Base-by-base conservation (phyloP, 2,113 vertebrate genomes). In the Sorex araneus region DNA sequence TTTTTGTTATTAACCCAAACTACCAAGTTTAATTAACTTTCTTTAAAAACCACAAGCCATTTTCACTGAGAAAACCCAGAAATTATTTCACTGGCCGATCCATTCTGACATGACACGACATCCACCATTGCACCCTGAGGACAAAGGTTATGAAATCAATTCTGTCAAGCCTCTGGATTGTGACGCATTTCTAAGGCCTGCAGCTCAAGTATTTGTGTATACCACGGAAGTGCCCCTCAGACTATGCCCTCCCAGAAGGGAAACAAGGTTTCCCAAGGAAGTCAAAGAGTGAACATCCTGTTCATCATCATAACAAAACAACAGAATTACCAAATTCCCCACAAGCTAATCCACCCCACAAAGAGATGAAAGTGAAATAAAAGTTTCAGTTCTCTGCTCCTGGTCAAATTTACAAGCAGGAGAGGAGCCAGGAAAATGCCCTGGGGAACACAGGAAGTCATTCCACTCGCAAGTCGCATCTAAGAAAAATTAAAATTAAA, bases 401-500 rank as follows among this genome's bases (percentile, higher is more conserved):
- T 60, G 21, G 7, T 13, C 76, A 50, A 69, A 54, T 77, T 78
- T 87, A 45, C 70, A 92, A 90, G 66, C 60, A 94, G 93, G 45
- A 89, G 40, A 64, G 47, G 18, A 86, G 28, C 13, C 36, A 28
- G 18, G 57, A 81, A 0, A 69, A 69, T 77, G 43, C 16, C 50
- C 50, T 54, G n/a, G n/a, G n/a, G n/a, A n/a, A n/a, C n/a, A n/a
- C n/a, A n/a, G n/a, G n/a, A n/a, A n/a, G n/a, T n/a, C n/a, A n/a
- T n/a, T n/a, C n/a, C n/a, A n/a, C n/a, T n/a, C n/a, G n/a, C n/a
- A n/a, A 97, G 89, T 89, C 80, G 91, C 94, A 97, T 66, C 95
- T 94, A 94, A 89, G 95, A 83, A 97, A 97, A 97, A 92, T 91
- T 90, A 95, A 97, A 97, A 92, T 90, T 90, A 95, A 87, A 94